phyloP scores from a whole-genome alignment of 30 jellyfish, hydroid and myxozoan species.

The Sanderia malayensis region DNA sequence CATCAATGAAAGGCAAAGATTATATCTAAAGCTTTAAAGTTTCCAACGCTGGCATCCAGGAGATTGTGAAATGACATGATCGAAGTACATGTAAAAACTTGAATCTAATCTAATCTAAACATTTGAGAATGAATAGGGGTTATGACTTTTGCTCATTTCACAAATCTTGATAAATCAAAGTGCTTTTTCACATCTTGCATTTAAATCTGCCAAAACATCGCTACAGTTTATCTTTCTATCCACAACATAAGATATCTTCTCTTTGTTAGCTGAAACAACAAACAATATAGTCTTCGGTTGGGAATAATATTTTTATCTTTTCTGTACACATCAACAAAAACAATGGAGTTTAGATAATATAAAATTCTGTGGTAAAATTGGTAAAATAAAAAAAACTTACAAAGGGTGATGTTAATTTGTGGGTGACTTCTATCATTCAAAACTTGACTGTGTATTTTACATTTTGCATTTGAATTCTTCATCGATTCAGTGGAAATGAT shows the following conservation, averaged over 20 bases:
- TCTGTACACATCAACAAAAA: background rate
- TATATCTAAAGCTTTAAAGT: no score
- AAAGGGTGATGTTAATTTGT: slow-evolving; percentile 17
- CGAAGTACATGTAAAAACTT: no score
- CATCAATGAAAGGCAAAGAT: no score
- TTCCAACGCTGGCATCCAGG: no score
- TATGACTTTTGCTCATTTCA: no score
- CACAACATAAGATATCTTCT: slow-evolving; percentile 15
- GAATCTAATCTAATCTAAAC: no score
- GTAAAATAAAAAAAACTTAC: slow-evolving; percentile 27
- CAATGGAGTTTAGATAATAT: background rate
- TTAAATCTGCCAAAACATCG: slow-evolving; percentile 29
- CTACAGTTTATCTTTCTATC: slow-evolving; percentile 39
- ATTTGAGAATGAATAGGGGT: no score
- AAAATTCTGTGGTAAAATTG: background rate
- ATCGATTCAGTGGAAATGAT: slow-evolving; percentile 32
- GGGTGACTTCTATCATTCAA: slow-evolving; percentile 52
- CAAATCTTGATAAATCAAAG: no score
- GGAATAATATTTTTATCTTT: background rate
- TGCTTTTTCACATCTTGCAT: slow-evolving; percentile 25
- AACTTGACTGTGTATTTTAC: slow-evolving; percentile 14
- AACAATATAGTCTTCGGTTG: background rate
- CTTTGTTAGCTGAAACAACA: slow-evolving; percentile 37
- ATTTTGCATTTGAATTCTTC: slow-evolving; percentile 43
- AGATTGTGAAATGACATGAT: no score